Base-by-base conservation (phyloP, 2,797 vertebrate genomes). In the Sebastes alutus region DNA sequence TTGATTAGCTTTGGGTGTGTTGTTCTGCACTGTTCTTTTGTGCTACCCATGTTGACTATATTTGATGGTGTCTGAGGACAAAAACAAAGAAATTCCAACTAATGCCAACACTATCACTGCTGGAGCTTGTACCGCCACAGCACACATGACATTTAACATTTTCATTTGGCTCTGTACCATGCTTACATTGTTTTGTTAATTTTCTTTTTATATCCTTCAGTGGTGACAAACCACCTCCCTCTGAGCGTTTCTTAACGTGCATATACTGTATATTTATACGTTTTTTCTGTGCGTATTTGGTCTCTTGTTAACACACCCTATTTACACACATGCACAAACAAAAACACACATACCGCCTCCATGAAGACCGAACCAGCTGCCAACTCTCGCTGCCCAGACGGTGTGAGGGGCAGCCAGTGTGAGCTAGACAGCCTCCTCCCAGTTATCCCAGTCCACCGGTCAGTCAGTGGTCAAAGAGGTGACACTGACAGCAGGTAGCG, bases 401-500 rank as follows among this genome's bases (percentile, higher is more conserved):
- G 69, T 64, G 76, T 72, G 42, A 85, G 84, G 85, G 85, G 38
- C 81, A 75, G 76, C 71, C 87, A 88, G 83, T 82, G 61, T 85
- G 92, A 80, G 84, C 72, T 72, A 86, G 87, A 87, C 86, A 29
- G 69, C 78, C 71, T 91, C 82, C 71, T 84, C 63, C 82, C 81
- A 85, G 69, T 87, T 81, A 18, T 80, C 77, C 80, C 82, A 85
- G 81, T 89, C 82, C 77, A 22, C 63, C 30, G 60, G 80, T 77
- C 78, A 74, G 85, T 84, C 80, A 75, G 73, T 76, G 88, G 91
- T 91, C 87, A 87, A 81, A 89, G 78, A 88, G 87, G 90, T 93
- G 88, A 88, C 84, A 81, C 69, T 80, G 83, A 66, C 90, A 89
- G 89, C 83, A 86, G 91, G 90, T 81, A 87, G 60, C 80, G 46